These are phyloP conservation scores for Tryphoninae sp. DNA, from an alignment of 2,888 invertebrate genomes.

Conservation along the genomic window DNA sequence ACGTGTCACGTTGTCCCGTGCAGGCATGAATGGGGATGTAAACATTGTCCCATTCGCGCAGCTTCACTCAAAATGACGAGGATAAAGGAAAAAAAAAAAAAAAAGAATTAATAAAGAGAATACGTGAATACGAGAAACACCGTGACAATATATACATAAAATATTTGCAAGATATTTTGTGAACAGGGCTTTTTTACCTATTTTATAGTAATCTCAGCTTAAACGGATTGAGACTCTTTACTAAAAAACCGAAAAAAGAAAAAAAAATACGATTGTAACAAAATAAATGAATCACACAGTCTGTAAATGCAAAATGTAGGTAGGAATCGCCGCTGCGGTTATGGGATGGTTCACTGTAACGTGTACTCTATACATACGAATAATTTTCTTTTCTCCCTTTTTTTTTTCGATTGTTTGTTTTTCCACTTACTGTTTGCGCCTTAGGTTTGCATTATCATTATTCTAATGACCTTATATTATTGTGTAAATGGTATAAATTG, in stretches of 20 bases:
- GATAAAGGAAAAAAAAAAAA: constrained; percentile 16
- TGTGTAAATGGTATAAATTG: constrained; percentile 77
- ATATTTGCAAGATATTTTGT: constrained; percentile 76
- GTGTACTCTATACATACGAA: constrained; percentile 69
- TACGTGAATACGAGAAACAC: constrained; percentile 66
- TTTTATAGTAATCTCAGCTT: constrained; percentile 77
- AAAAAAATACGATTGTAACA: constrained; percentile 58
- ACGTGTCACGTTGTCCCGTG: constrained; percentile 32
- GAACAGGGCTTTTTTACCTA: constrained; percentile 77
- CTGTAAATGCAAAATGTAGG: constrained; percentile 72
- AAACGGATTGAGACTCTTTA: constrained; percentile 70
- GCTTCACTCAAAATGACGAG: constrained; percentile 44
- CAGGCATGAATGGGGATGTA: constrained; percentile 25
- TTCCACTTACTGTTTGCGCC: constrained; percentile 73
- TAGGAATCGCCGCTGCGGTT: constrained; percentile 69
- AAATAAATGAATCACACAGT: constrained; percentile 63
- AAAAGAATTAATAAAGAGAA: constrained; percentile 48
- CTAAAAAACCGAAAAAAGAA: constrained; percentile 56
- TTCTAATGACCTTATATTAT: constrained; percentile 69
- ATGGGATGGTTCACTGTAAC: constrained; percentile 71
- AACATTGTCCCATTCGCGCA: constrained; percentile 39
- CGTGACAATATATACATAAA: constrained; percentile 76
- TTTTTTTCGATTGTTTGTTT: constrained; percentile 45
- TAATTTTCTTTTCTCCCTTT: constrained; percentile 44
- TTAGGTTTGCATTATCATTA: constrained; percentile 72